These are phyloP conservation scores for Adelges cooleyi DNA, from an alignment of 1,140 invertebrate species.

Conservation along the genomic window DNA sequence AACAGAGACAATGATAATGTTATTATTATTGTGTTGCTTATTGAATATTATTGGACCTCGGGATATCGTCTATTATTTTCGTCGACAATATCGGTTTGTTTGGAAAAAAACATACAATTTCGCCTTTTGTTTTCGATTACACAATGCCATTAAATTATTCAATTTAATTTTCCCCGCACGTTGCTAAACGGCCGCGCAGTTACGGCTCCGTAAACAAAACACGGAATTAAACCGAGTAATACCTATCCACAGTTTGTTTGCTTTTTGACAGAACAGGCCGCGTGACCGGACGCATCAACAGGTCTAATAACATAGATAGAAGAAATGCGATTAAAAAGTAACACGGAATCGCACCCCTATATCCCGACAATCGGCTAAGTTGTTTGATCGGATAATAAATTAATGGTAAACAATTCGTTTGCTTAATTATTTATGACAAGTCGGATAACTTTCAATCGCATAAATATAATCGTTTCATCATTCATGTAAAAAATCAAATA, in stretches of 20 bases:
- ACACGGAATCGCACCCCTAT: neutral
- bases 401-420: conserved; percentile 10
- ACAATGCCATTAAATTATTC: neutral
- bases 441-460: no score
- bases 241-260: neutral
- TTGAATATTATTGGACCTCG: neutral
- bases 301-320: no score
- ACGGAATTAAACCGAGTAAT: conserved; percentile 6
- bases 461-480: no score
- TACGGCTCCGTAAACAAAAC: neutral
- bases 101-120: neutral
- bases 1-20: no score
- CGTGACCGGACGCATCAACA: conserved; percentile 27
- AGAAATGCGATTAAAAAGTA: neutral
- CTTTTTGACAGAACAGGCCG: neutral
- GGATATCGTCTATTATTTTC: neutral
- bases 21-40: neutral
- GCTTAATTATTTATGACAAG: no score
- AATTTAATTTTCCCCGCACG: neutral
- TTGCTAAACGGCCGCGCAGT: neutral
- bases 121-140: neutral
- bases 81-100: neutral
- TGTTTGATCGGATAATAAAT: conserved; percentile 1
- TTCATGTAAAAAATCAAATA: no score
- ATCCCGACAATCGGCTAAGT: neutral